Base-by-base conservation (phyloP, 2,888 invertebrate species). In the Synergus japonicus region DNA sequence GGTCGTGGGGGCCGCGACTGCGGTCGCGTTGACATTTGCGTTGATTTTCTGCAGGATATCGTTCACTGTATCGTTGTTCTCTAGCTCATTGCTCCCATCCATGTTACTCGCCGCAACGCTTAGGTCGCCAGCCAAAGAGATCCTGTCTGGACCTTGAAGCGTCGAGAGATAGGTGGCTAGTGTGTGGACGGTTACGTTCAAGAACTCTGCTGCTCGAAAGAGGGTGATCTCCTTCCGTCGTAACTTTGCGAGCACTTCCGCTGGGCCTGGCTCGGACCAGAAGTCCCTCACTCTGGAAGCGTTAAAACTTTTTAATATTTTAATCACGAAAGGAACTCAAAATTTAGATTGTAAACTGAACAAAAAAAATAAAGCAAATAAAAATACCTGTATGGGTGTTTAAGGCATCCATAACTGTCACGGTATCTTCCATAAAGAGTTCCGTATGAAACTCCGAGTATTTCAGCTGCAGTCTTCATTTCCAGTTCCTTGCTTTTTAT, bases 391-490 rank as follows among this genome's bases (percentile, higher is more conserved):
- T 97, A 97, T 0, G 97, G 97, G 92, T 97, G 95, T 92, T 97
- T 97, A 82, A 97, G 94, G 90, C 97, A 97, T 29, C 97, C 97
- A 90, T 97, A 97, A 18, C 97, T 97, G 92, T 98, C 97, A 7
- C 97, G 93, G 91, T 98, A 98, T 88, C 97, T 93, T 2, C 97
- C 97, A 91, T 98, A 97, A 9, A 98, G 94, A 0, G 97, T 97
- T 7, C 97, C 97, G 93, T 98, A 98, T 69, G 97, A 97, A 0
- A 98, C 97, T 1, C 97, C 97, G 69, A 97, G 93, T 79, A 98
- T 94, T 91, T 97, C 97, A 2, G 97, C 97, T 3, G 97, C 97
- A 86, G 97, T 97, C 92, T 98, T 98, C 97, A 98, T 97, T 93
- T 98, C 97, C 89, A 98, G 92, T 93, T 97, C 97, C 92, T 97